These are phyloP conservation scores for Charadrius vociferus DNA, from an alignment of 2,113 vertebrate species.

Conservation along the genomic window DNA sequence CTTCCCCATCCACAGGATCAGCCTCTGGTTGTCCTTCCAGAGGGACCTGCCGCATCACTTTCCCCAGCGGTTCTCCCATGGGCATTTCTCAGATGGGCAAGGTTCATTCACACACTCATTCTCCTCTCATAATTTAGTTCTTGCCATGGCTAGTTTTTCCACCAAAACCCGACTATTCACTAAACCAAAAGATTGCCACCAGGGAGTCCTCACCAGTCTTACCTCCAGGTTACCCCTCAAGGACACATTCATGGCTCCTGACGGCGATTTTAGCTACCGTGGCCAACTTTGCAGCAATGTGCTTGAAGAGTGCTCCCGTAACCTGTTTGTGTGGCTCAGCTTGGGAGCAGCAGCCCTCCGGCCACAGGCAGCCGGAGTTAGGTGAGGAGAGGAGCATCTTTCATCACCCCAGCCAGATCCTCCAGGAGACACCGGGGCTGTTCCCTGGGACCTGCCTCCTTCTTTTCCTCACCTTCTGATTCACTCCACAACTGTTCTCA, in stretches of 20 bases:
- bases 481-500: neutral
- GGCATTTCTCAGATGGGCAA: neutral
- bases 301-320: neutral
- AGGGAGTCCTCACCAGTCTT: neutral
- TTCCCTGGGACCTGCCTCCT: neutral
- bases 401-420: neutral
- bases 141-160: neutral
- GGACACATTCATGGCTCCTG: neutral
- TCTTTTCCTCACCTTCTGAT: neutral
- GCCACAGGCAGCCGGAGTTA: neutral
- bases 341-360: neutral
- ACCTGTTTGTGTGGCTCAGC: neutral
- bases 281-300: accelerated
- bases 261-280: neutral
- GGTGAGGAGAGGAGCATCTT: neutral
- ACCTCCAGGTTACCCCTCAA: neutral
- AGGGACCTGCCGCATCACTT: neutral
- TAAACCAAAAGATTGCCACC: neutral
- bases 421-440: accelerated
- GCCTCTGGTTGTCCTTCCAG: neutral
- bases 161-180: neutral
- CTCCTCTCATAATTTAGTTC: neutral
- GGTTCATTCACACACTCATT: neutral
- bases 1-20: neutral
- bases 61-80: neutral